Conservation (phyloP, 1,140 invertebrate genomes). For the Cydia splendana region DNA sequence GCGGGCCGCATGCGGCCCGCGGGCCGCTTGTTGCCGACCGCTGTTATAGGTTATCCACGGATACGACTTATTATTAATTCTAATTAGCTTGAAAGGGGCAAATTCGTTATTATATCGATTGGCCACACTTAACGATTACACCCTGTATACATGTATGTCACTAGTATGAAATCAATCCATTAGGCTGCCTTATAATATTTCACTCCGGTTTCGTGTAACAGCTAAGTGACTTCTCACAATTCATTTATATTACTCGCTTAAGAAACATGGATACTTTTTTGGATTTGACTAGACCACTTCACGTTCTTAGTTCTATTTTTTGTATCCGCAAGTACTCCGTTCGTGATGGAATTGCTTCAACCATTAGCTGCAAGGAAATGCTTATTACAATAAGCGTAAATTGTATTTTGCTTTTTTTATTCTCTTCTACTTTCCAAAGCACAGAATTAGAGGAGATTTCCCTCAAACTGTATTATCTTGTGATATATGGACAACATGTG, state of each 20-base stretch:
- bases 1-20: too few relatives aligned
- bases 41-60: too few relatives aligned
- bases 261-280: not conserved
- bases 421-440: not conserved
- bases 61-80: too few relatives aligned
- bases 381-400: not conserved
- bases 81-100: too few relatives aligned
- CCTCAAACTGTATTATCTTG: not conserved
- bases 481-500: not conserved
- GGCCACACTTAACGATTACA: too few relatives aligned
- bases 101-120: too few relatives aligned
- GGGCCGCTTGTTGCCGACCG: too few relatives aligned
- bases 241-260: not conserved
- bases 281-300: not conserved
- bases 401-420: not conserved
- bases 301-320: not conserved
- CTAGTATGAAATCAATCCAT: not conserved
- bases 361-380: not conserved
- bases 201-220: not conserved
- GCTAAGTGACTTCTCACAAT: not conserved
- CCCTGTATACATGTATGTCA: too few relatives aligned
- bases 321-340: not conserved
- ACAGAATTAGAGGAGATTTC: not conserved
- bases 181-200: not conserved
- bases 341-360: not conserved